Evolutionary conservation across 2,888 invertebrate species (phyloP).

Genomic region (Mythimna loreyi): DNA sequence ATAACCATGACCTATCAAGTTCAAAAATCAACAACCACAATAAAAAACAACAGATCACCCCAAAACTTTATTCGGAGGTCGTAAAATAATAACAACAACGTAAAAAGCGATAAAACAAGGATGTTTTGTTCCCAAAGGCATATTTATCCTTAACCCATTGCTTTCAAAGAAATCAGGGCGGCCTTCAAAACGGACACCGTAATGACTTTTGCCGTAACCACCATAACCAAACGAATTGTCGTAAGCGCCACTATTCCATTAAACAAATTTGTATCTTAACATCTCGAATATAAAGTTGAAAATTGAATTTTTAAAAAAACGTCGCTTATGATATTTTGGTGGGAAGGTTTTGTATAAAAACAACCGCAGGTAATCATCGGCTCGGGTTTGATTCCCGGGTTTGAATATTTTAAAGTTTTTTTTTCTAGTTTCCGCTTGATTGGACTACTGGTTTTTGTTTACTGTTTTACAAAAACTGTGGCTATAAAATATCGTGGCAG

Average conservation of each 20-base stretch:
- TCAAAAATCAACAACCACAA: not conserved
- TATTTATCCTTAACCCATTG: conserved; percentile 50
- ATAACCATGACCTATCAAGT: not conserved
- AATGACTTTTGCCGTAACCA: conserved; percentile 55
- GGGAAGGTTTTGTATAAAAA: conserved; percentile 43
- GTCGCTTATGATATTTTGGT: not conserved
- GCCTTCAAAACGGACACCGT: conserved; percentile 55
- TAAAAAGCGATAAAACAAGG: conserved; percentile 47
- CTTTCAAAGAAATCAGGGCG: conserved; percentile 59
- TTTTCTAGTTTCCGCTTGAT: conserved; percentile 59
- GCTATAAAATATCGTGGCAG: conserved; percentile 23
- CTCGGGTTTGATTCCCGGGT: conserved; percentile 55
- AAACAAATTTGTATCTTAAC: not conserved
- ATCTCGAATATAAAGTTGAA: not conserved
- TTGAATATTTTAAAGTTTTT: conserved; percentile 58
- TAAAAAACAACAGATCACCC: conserved; percentile 8
- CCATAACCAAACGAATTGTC: not conserved
- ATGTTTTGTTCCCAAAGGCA: conserved; percentile 41
- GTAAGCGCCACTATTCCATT: not conserved
- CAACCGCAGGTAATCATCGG: conserved; percentile 65
- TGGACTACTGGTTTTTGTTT: conserved; percentile 67
- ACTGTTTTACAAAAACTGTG: conserved; percentile 29
- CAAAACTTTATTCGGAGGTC: conserved; percentile 26
- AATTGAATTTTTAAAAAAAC: not conserved
- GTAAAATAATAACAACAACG: conserved; percentile 31